phyloP scores from a whole-genome alignment of 2,888 invertebrate genomes.

The Cephus pulcher region DNA sequence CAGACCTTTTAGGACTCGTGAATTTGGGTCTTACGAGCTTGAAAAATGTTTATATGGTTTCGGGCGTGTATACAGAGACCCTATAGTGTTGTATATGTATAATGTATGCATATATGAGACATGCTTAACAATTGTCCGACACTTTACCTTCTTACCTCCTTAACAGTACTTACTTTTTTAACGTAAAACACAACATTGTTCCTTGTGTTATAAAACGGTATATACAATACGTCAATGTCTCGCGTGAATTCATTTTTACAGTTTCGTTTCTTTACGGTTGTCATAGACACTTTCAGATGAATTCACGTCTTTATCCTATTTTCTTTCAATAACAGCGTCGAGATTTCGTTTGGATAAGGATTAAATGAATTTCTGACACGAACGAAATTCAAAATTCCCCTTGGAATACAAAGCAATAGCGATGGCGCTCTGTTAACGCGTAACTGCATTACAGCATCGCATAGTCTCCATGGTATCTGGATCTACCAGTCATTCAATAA shows the following conservation, averaged over 20 bases:
- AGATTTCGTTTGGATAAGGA: background rate
- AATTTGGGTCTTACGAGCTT: background rate
- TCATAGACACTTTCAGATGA: background rate
- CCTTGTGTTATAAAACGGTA: too few species aligned
- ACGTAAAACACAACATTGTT: background rate
- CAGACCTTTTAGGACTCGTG: background rate
- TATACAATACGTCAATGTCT: background rate
- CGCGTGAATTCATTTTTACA: too few species aligned
- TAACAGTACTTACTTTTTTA: background rate
- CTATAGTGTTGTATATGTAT: too few species aligned
- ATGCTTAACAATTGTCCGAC: background rate
- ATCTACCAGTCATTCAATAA: conserved; percentile 44
- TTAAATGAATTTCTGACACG: background rate
- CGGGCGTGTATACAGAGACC: too few species aligned
- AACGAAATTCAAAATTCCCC: background rate
- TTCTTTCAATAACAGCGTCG: background rate
- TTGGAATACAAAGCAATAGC: background rate
- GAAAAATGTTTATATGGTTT: background rate
- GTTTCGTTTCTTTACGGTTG: background rate
- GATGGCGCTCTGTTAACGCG: background rate
- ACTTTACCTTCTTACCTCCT: background rate
- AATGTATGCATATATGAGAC: too few species aligned
- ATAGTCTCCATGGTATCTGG: conserved; percentile 30
- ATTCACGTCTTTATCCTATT: too few species aligned
- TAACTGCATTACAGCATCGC: background rate